These are phyloP conservation scores for Hemibagrus wyckioides DNA, from an alignment of 2,113 vertebrate genomes.

Conservation along the genomic window DNA sequence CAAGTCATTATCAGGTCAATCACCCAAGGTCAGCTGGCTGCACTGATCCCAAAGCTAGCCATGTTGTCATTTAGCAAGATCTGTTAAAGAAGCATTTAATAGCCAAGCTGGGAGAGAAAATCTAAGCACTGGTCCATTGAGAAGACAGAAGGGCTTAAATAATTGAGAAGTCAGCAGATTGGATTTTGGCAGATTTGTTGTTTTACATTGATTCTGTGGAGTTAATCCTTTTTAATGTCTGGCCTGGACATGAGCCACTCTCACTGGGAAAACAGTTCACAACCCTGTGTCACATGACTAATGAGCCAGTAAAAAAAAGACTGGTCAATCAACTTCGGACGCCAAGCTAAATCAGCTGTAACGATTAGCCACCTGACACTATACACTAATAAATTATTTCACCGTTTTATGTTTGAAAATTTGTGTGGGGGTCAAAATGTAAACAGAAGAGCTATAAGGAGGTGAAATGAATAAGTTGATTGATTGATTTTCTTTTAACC, in stretches of 20 bases:
- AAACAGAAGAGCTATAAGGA: conserved; percentile 12
- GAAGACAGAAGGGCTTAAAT: conserved; percentile 73
- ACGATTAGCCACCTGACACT: neutral
- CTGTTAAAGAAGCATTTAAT: conserved; percentile 68
- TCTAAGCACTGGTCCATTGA: conserved; percentile 70
- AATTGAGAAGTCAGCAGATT: conserved; percentile 80
- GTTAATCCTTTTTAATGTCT: conserved; percentile 77
- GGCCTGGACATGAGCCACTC: conserved; percentile 71
- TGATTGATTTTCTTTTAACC: neutral
- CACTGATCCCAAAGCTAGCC: conserved; percentile 40
- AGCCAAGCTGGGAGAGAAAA: conserved; percentile 62
- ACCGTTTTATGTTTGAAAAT: neutral
- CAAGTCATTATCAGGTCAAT: conserved; percentile 60
- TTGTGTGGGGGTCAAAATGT: neutral
- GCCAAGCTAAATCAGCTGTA: neutral
- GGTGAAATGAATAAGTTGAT: neutral
- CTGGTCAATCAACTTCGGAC: conserved; percentile 8
- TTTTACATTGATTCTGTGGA: conserved; percentile 77
- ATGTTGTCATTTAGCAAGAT: conserved; percentile 51
- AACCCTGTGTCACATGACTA: conserved; percentile 47
- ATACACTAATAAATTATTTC: neutral
- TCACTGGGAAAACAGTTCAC: conserved; percentile 72
- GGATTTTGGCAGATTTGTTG: conserved; percentile 78
- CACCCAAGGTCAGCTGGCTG: conserved; percentile 41
- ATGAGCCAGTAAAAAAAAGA: conserved; percentile 50